Base-by-base conservation (phyloP, 2,888 invertebrate species). In the Oligia strigilis region DNA sequence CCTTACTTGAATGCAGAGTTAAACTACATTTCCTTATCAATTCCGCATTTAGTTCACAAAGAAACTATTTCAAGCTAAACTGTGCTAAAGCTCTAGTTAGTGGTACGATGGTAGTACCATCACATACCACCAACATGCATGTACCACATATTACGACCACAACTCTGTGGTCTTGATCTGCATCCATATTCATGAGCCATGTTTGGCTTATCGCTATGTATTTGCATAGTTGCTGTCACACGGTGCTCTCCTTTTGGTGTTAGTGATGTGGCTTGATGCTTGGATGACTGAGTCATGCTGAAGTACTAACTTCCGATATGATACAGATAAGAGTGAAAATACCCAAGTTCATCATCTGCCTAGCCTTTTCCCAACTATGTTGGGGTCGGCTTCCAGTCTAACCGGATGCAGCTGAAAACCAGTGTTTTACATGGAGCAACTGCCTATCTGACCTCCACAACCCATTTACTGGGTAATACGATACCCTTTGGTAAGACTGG, bases 211-310 rank as follows among this genome's bases (percentile, higher is more conserved):
- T 89, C 84, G 79, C 62, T 40, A 23, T 19, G 19, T 89, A 90
- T 89, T 89, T 89, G 86, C 90, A 89, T 90, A 90, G 75, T 82
- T n/a, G 77, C 66, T 83, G 82, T 78, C 83, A 89, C 76, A 81
- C 81, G 72, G 72, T 88, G 89, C 80, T 88, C 90, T 88, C 82
- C 78, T 88, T 90, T n/a, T 80, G 6, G n/a, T 29, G 71, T 69
- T 85, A 90, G 89, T 73, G 90, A 80, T 90, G 88, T 72, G 69
- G 58, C 29, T 17, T 17, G 19, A 55, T 55, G 40, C 6, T 40
- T 65, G 65, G 23, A 40, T 0, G 11, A 40, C 23, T 23, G 19
- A 11, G 5, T 2, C 36, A 64, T 6, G n/a, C 5, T 60, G n/a
- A 60, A 29, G 14, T 29, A 14, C 62, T 62, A n/a, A 60, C 29